Percentiles rank a stretch among this genome's conserved stretches.
phyloP scores from a whole-genome alignment of 1,140 invertebrate species.

The Eciton burchellii region DNA sequence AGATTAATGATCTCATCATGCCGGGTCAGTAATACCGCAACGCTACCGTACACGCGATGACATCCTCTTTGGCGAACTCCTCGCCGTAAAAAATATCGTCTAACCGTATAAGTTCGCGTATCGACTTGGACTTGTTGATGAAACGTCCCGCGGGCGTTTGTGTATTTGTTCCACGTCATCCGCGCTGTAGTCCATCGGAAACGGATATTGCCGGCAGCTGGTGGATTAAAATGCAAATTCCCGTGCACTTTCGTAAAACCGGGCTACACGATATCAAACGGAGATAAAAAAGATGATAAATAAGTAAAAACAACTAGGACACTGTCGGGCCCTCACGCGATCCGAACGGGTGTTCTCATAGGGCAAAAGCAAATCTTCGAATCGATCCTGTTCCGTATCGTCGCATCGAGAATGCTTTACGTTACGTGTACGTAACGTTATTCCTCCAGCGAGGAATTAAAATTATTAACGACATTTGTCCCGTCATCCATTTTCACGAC shows the following conservation, averaged over 20 bases:
- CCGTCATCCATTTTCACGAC: slow-evolving; percentile 9
- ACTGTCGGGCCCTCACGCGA: too few relatives aligned
- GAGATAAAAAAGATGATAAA: not conserved
- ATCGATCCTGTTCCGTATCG: too few relatives aligned
- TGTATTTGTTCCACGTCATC: slow-evolving; percentile 51
- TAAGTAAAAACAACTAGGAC: not conserved
- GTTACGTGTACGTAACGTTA: too few relatives aligned
- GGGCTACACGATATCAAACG: slow-evolving; percentile 1
- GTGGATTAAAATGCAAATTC: slow-evolving; percentile 25
- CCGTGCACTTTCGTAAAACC: slow-evolving; percentile 7
- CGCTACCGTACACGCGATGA: not conserved
- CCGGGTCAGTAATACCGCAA: slow-evolving; percentile 33
- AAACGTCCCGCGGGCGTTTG: slow-evolving; percentile 25
- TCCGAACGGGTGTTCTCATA: too few relatives aligned
- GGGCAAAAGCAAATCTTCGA: too few relatives aligned
- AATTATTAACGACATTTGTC: not conserved
- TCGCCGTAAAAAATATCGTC: slow-evolving; percentile 29
- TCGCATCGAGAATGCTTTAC: too few relatives aligned
- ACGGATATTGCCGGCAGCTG: slow-evolving; percentile 18
- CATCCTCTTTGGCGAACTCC: slow-evolving; percentile 25
- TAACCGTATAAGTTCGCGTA: slow-evolving; percentile 26
- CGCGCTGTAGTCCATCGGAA: slow-evolving; percentile 35
- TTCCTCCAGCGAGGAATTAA: too few relatives aligned
- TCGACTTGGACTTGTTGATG: slow-evolving; percentile 58
- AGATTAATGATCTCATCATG: slow-evolving; percentile 50